Evolutionary conservation across 2,113 vertebrate genomes (phyloP), one percentile per base, ranked within the genome.

Genomic region (Caranx melampygus): DNA sequence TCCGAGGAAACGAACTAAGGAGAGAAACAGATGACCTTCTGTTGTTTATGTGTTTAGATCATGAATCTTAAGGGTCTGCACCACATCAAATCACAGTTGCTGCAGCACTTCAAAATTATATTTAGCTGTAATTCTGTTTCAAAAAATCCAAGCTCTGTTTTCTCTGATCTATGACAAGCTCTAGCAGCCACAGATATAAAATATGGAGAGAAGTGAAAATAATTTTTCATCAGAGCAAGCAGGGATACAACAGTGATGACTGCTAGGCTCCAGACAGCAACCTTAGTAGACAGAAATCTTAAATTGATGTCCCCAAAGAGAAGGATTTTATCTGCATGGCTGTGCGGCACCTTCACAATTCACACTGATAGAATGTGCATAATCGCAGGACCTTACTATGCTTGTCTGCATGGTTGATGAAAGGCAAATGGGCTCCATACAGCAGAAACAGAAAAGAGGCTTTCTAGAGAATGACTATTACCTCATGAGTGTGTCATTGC

Each of bases 401-500:
- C 87, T 78, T 90, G 85, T 82, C 88, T 85, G 87, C 86, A 89
- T 87, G 85, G 79, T 68, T 84, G 89, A 86, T 91, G 90, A 91
- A 87, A 87, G 73, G 74, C 66, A 90, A 92, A 91, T 85, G 67
- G 84, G 61, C 70, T 81, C 40, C 64, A 52, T 60, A 86, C 86
- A 89, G 87, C 81, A 79, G 82, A 90, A 88, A 90, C 83, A 78
- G 84, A 81, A 90, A 90, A 88, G 72, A 86, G 89, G 86, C 84
- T 90, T 86, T 87, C 87, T 76, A 73, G 74, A 82, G 79, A 90
- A 91, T 82, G 74, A 89, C 85, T 85, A 91, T 91, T 88, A 89
- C 79, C 88, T 91, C 86, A 85, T 77, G 85, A 91, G 88, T 89
- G 89, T 90, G 88, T 87, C 90, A 81, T 83, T 78, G 82, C 90